phyloP scores from a whole-genome alignment of 2,113 vertebrate genomes.

The Epinephelus lanceolatus region DNA sequence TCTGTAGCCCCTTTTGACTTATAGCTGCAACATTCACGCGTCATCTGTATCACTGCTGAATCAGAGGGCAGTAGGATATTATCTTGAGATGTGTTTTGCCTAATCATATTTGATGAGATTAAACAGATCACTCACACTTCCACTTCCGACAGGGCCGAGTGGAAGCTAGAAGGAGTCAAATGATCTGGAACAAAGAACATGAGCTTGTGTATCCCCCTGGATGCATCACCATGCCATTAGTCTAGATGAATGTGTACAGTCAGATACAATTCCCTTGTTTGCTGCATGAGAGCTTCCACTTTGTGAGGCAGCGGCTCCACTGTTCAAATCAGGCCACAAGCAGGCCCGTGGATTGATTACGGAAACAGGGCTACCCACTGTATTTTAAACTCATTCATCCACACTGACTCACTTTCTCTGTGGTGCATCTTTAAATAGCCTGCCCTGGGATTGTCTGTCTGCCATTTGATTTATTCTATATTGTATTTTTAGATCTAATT shows the following conservation, averaged over 20 bases:
- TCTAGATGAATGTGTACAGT: constrained; percentile 76
- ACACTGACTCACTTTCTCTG: constrained; percentile 61
- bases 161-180: constrained; percentile 71
- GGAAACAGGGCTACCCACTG: constrained; percentile 53
- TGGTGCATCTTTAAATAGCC: constrained; percentile 71
- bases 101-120: constrained; percentile 78
- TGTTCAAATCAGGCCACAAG: constrained; percentile 65
- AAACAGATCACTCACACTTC: constrained; percentile 72
- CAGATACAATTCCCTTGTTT: constrained; percentile 70
- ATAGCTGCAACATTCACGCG: constrained; percentile 38
- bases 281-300: constrained; percentile 72
- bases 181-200: constrained; percentile 79
- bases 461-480: constrained; percentile 74
- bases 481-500: constrained; percentile 77
- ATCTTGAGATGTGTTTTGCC: constrained; percentile 69
- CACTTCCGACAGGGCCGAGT: constrained; percentile 60
- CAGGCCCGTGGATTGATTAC: constrained; percentile 67
- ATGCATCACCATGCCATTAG: constrained; percentile 75
- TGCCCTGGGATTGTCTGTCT: constrained; percentile 58
- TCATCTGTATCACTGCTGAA: constrained; percentile 57
- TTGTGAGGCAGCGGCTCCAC: constrained; percentile 53
- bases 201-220: constrained; percentile 67
- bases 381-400: constrained; percentile 75
- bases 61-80: constrained; percentile 45
- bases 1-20: constrained; percentile 29